A percentile compares a stretch with the other conserved stretches of the same genome.
Evolutionary conservation across 1,140 invertebrate genomes (phyloP).

Genomic region (Melipona quadrifasciata): DNA sequence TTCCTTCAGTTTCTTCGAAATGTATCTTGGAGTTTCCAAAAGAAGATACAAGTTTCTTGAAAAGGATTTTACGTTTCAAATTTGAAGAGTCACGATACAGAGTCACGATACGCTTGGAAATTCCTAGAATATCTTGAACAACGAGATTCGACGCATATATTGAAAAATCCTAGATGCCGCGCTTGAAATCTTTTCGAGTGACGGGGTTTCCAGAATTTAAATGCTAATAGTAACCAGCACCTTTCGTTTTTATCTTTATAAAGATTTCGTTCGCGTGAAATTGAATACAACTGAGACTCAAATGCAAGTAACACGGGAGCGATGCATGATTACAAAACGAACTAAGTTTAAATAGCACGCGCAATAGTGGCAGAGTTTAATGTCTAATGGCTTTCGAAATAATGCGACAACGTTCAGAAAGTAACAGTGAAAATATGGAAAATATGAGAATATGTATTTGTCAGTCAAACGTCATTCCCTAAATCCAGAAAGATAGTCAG

Average conservation of each 20-base stretch:
- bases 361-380: background rate
- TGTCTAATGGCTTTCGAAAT: background rate
- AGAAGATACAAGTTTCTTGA: background rate
- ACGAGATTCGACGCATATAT: background rate
- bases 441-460: background rate
- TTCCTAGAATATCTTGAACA: background rate
- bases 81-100: background rate
- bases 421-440: background rate
- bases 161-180: background rate
- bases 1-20: too few relatives aligned
- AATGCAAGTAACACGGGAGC: background rate
- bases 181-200: background rate
- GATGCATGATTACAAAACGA: too few relatives aligned
- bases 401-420: background rate
- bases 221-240: background rate
- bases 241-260: background rate
- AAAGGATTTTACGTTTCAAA: background rate
- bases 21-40: background rate
- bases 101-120: background rate
- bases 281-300: background rate
- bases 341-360: too few relatives aligned
- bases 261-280: background rate
- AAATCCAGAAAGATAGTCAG: conserved; percentile 7
- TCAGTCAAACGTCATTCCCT: background rate
- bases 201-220: background rate